Conservation (phyloP, 2,113 vertebrate species). For the Phocoena phocoena region DNA sequence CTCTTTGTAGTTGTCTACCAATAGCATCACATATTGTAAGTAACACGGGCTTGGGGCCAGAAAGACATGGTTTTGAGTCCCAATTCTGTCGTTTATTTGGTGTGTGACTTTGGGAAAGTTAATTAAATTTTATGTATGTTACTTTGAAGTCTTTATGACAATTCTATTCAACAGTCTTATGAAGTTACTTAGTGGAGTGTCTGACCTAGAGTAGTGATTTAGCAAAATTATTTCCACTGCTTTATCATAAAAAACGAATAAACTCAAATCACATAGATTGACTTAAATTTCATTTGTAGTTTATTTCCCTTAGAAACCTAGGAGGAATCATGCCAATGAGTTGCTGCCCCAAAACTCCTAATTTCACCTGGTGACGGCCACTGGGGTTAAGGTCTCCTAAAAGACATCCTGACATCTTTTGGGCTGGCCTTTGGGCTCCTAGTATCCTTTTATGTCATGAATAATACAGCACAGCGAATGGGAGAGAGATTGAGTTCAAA, state of each 20-base stretch:
- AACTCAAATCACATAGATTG: background rate
- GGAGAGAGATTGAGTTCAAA: background rate
- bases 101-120: background rate
- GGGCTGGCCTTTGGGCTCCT: background rate
- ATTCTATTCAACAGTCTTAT: background rate
- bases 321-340: background rate
- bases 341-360: background rate
- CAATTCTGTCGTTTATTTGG: background rate
- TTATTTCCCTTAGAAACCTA: background rate
- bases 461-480: background rate
- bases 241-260: background rate
- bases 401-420: background rate
- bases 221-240: background rate
- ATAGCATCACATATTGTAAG: background rate
- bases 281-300: background rate
- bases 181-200: background rate
- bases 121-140: background rate
- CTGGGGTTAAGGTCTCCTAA: background rate
- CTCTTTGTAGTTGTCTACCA: background rate
- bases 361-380: background rate
- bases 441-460: background rate
- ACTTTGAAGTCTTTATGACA: conserved; percentile 24
- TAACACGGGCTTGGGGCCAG: background rate
- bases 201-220: background rate
- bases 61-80: background rate